Conservation (phyloP, 2,888 invertebrate species). For the Sphaerophoria taeniata region DNA sequence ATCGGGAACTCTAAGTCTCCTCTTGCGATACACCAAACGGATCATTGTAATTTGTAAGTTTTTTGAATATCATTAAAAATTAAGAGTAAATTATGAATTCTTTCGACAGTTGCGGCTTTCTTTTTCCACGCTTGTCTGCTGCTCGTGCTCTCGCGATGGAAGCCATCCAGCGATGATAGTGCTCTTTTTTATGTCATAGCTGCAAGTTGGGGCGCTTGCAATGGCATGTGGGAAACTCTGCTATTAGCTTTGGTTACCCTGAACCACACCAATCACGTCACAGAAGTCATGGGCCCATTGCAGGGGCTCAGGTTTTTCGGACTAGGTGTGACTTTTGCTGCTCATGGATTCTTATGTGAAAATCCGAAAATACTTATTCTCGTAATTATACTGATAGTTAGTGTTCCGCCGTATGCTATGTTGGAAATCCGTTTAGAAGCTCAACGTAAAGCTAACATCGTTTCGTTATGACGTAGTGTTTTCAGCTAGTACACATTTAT, state of each 20-base stretch:
- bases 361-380: constrained; percentile 81
- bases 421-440: constrained; percentile 82
- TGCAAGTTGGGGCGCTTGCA: constrained; percentile 94
- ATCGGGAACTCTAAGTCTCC: constrained; percentile 91
- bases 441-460: constrained; percentile 81
- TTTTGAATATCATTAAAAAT: background rate
- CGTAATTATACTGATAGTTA: constrained; percentile 81
- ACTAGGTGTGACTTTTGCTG: constrained; percentile 86
- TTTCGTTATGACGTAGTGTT: constrained; percentile 82
- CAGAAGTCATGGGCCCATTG: constrained; percentile 82
- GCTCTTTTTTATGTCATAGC: constrained; percentile 92
- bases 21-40: constrained; percentile 89
- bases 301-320: constrained; percentile 86
- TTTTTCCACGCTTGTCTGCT: constrained; percentile 91
- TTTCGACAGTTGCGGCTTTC: constrained; percentile 87
- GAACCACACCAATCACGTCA: constrained; percentile 82
- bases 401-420: constrained; percentile 82
- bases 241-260: constrained; percentile 82
- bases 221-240: constrained; percentile 92
- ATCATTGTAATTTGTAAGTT: constrained; percentile 88
- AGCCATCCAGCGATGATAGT: constrained; percentile 91
- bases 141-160: constrained; percentile 90
- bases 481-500: constrained; percentile 81
- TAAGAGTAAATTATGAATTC: background rate
- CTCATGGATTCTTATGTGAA: constrained; percentile 86